Percentiles rank a stretch among this genome's conserved stretches.
These are phyloP conservation scores for Crambe crambe DNA, from an alignment of 37 sponge, comb jelly and placozoan species.

Conservation along the genomic window DNA sequence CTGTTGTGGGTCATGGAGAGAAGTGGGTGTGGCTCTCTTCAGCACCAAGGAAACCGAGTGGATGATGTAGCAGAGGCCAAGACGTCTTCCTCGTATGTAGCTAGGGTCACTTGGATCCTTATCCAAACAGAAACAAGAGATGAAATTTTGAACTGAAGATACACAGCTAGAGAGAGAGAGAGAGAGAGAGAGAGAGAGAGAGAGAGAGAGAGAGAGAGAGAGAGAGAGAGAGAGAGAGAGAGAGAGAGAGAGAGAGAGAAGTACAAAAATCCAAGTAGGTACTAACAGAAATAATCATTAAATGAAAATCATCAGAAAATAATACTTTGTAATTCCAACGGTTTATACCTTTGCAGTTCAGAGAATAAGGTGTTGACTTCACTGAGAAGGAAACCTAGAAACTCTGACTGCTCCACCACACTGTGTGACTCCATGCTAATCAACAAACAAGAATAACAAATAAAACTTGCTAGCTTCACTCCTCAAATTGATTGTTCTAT, in stretches of 20 bases:
- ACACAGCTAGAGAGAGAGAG: too few species aligned
- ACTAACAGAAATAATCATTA: too few species aligned
- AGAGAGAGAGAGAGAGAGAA: too few species aligned
- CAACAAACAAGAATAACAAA: not conserved
- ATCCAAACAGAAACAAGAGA: constrained; percentile 29
- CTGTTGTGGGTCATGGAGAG: not conserved
- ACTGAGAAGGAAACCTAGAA: constrained; percentile 10
- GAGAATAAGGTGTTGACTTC: constrained; percentile 9
- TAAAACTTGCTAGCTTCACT: not conserved
- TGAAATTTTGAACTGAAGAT: constrained; percentile 15
- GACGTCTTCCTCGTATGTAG: not conserved
- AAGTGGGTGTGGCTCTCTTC: constrained; percentile 1
- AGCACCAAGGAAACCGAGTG: constrained; percentile 21
- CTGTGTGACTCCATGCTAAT: not conserved
- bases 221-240: too few species aligned
- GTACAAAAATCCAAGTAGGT: too few species aligned
- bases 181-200: not conserved
- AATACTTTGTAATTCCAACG: too few species aligned
- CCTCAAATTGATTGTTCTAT: not conserved
- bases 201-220: not conserved
- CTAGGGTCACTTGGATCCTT: constrained; percentile 32
- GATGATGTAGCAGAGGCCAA: constrained; percentile 11
- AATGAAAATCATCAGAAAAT: too few species aligned
- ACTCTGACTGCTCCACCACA: not conserved
- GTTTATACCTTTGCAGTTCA: constrained; percentile 20